Evolutionary conservation across 2,113 vertebrate species (phyloP).

Genomic region (Synchiropus splendidus): DNA sequence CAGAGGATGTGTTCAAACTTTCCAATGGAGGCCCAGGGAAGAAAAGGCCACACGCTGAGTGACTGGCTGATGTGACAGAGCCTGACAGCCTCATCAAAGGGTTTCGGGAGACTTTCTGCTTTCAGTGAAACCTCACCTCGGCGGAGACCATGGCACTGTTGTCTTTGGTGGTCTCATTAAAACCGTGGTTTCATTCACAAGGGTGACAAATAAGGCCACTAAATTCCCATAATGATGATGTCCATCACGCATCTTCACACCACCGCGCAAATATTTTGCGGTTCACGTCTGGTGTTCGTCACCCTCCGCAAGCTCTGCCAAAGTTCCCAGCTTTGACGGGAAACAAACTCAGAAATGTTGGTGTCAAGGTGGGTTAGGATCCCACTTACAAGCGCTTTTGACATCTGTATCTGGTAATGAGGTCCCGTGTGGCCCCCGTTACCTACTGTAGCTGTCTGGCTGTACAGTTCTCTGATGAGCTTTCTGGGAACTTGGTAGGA

Average conservation of each 20-base stretch:
- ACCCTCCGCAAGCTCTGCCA: too few relatives aligned
- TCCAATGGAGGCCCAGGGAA: slow-evolving; percentile 29
- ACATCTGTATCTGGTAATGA: neutral
- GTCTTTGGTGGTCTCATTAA: slow-evolving; percentile 30
- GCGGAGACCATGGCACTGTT: slow-evolving; percentile 22
- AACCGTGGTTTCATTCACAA: neutral
- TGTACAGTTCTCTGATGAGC: neutral
- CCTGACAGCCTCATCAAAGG: slow-evolving; percentile 53
- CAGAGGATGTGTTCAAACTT: slow-evolving; percentile 52
- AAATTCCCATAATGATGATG: slow-evolving; percentile 12
- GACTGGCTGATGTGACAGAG: slow-evolving; percentile 36
- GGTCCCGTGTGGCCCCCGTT: neutral
- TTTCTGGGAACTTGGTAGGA: too few relatives aligned
- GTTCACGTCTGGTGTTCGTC: too few relatives aligned
- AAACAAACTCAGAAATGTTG: neutral
- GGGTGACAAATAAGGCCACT: slow-evolving; percentile 20
- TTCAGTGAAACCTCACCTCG: slow-evolving; percentile 39
- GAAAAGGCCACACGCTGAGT: slow-evolving; percentile 56
- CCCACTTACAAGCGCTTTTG: neutral
- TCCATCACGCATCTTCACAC: too few relatives aligned
- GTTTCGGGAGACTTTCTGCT: slow-evolving; percentile 39
- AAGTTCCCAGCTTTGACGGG: neutral
- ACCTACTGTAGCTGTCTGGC: too few relatives aligned
- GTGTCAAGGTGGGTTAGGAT: neutral
- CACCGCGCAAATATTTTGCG: too few relatives aligned